A percentile compares a stretch with the other conserved stretches of the same genome.
These are phyloP conservation scores for Xiphorhynchus erythropygius DNA, from an alignment of 2,797 vertebrate genomes.

Conservation along the genomic window DNA sequence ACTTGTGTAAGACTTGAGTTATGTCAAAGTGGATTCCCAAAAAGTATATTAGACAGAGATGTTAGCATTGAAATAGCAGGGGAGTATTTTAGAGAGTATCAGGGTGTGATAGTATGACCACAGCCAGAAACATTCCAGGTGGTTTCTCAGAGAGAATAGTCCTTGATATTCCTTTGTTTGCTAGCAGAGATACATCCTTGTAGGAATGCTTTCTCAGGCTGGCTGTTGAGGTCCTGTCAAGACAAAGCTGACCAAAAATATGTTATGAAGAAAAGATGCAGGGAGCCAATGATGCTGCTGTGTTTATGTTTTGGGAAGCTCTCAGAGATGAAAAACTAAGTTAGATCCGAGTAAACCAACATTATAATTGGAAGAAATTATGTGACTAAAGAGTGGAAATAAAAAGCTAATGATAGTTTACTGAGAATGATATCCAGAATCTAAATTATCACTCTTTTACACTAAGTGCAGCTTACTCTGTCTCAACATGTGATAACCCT, in stretches of 20 bases:
- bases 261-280: neutral
- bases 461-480: neutral
- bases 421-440: neutral
- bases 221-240: neutral
- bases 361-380: neutral
- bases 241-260: neutral
- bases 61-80: neutral
- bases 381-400: accelerated
- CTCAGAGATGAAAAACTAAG: neutral
- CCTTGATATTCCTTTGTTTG: accelerated
- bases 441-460: neutral
- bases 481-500: neutral
- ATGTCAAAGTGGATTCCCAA: neutral
- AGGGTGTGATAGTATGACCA: neutral
- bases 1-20: neutral
- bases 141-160: neutral
- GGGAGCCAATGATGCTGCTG: neutral
- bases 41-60: neutral
- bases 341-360: neutral
- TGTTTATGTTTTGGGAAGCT: neutral
- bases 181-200: neutral
- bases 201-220: neutral
- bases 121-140: neutral
- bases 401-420: neutral
- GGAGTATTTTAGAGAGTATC: neutral